Percentiles rank a stretch among this genome's conserved stretches.
These are phyloP conservation scores for Tromatobia lineatoria DNA, from an alignment of 2,888 invertebrate genomes.

Conservation along the genomic window DNA sequence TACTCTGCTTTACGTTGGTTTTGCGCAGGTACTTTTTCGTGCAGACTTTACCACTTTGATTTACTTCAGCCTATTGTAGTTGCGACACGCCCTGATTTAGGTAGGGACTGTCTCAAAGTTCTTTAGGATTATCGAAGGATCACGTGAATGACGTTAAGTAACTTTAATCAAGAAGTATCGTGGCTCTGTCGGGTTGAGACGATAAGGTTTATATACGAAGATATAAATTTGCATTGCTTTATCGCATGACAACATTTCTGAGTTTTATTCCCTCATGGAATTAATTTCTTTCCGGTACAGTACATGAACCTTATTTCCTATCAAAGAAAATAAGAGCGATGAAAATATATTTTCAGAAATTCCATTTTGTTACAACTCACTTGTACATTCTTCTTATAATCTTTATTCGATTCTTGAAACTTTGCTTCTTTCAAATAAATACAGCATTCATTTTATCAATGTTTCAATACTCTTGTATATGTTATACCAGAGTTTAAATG, in stretches of 20 bases:
- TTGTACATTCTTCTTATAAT: no score
- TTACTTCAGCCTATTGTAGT: background rate
- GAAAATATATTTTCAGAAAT: no score
- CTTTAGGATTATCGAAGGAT: slow-evolving; percentile 8
- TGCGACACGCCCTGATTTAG: background rate
- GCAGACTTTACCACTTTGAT: slow-evolving; percentile 3
- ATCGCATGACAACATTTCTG: no score
- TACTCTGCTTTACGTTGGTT: background rate
- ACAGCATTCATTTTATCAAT: slow-evolving; percentile 22
- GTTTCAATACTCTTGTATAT: background rate
- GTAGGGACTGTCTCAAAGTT: background rate
- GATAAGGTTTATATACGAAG: slow-evolving; percentile 59
- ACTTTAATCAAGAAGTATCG: slow-evolving; percentile 63
- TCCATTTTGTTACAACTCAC: no score
- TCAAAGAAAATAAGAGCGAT: no score
- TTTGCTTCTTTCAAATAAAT: background rate
- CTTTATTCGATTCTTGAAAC: no score
- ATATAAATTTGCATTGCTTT: no score
- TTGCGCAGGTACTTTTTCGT: background rate
- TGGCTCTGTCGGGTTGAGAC: slow-evolving; percentile 9
- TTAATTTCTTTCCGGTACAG: no score
- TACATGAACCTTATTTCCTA: no score
- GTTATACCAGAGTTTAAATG: slow-evolving; percentile 20
- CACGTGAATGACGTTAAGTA: slow-evolving; percentile 44
- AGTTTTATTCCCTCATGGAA: no score